These are phyloP conservation scores for Meriones unguiculatus DNA, from an alignment of 2,113 vertebrate genomes.

Conservation along the genomic window DNA sequence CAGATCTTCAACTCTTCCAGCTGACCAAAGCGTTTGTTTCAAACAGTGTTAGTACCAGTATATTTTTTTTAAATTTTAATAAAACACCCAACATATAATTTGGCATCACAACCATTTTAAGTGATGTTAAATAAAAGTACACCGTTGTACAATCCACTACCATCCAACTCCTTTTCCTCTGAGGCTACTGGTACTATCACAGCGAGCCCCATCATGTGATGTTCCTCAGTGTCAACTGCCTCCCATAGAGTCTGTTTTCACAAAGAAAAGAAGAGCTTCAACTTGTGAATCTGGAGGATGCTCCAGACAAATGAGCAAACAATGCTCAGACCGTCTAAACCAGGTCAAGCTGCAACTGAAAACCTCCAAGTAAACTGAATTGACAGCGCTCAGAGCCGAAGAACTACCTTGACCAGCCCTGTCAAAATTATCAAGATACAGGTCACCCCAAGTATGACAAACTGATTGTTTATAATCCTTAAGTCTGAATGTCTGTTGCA, in stretches of 20 bases:
- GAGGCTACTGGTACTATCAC: not conserved
- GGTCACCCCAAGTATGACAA: not conserved
- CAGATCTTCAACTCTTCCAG: not conserved
- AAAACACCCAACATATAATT: not conserved
- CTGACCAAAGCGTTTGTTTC: not conserved
- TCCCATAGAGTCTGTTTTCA: not conserved
- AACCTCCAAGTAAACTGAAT: not conserved
- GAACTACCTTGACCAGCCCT: not conserved
- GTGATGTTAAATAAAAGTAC: not conserved
- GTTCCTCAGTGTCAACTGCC: not conserved
- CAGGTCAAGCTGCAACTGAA: not conserved
- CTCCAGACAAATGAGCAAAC: not conserved
- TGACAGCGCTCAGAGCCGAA: not conserved
- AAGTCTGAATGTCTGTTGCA: not conserved
- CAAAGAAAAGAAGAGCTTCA: not conserved
- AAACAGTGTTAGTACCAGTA: not conserved
- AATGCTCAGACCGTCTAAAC: not conserved
- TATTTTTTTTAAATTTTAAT: not conserved
- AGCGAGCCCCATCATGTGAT: not conserved
- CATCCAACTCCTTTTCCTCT: not conserved
- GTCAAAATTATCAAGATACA: not conserved
- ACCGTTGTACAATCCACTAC: not conserved
- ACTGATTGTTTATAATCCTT: not conserved
- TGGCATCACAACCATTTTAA: not conserved
- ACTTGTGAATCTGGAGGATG: not conserved